A percentile compares a stretch with the other conserved stretches of the same genome.
phyloP scores from a whole-genome alignment of 2,797 vertebrate species.

The Hyperoplus lanceolatus region DNA sequence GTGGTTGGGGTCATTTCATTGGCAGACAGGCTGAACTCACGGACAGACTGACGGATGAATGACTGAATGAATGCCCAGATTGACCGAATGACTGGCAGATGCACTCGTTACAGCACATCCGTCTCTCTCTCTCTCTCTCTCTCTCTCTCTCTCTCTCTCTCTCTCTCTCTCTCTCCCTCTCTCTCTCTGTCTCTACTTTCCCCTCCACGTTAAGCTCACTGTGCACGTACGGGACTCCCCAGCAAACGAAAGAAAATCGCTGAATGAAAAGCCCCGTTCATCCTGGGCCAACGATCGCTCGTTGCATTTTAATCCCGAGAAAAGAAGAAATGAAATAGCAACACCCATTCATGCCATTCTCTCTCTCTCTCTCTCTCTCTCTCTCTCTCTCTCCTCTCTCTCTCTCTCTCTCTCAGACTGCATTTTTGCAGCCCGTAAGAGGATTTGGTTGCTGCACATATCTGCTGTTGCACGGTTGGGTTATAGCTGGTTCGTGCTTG shows the following conservation, averaged over 20 bases:
- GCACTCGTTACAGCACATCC: not conserved
- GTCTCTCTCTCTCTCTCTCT: not conserved
- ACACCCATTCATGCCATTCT: conserved; percentile 56
- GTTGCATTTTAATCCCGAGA: conserved; percentile 64
- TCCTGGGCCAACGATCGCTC: conserved; percentile 52
- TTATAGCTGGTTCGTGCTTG: conserved; percentile 33
- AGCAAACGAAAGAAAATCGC: conserved; percentile 20
- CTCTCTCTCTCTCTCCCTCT: too few relatives aligned
- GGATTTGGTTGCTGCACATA: conserved; percentile 60
- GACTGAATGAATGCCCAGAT: not conserved
- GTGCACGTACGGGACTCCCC: conserved; percentile 1
- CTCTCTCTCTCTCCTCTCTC: not conserved
- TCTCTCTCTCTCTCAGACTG: conserved; percentile 23
- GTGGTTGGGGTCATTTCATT: not conserved
- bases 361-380: conserved; percentile 15
- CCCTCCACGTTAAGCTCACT: not conserved
- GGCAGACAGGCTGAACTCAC: not conserved
- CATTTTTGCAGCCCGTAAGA: conserved; percentile 59
- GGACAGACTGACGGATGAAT: too few relatives aligned
- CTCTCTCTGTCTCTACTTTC: not conserved
- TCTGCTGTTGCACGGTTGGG: conserved; percentile 36
- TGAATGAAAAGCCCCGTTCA: conserved; percentile 70
- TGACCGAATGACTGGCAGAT: conserved; percentile 6
- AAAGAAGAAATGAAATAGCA: conserved; percentile 24
- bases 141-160: too few relatives aligned